Evolutionary conservation across 2,888 invertebrate genomes (phyloP), one percentile per base, ranked within the genome.

Genomic region (Hesperia comma): DNA sequence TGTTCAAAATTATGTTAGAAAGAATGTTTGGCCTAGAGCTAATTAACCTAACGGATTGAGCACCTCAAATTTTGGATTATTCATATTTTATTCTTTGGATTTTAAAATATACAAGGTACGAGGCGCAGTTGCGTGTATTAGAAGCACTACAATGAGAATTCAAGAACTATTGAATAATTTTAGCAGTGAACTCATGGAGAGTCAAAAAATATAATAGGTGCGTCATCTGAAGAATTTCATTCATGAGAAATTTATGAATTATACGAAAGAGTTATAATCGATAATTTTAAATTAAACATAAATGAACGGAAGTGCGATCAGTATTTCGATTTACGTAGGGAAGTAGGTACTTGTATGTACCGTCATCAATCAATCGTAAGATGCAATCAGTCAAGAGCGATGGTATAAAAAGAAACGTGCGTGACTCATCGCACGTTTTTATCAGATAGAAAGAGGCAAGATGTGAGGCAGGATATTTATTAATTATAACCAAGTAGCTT

Each of bases 191-290:
- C 6, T 46, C 43, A 46, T 7, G 43, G 43, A 15, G 15, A 43
- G 43, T 17, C n/a, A 15, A 8, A 15, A 17, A 46, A 15, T n/a
- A n/a, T n/a, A n/a, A n/a, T n/a, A n/a, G n/a, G n/a, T 77, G 70
- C 61, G 76, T 74, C 69, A 70, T 73, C 69, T 71, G 75, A 78
- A 21, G 10, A 21, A 43, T 62, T 55, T 55, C 55, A 63, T 63
- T 55, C 55, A 55, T 43, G 55, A 17, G 12, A 33, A 46, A 40
- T 56, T n/a, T 51, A 19, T 17, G 14, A 26, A 40, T n/a, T n/a
- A 56, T 40, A 33, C 14, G 19, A 41, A 40, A 57, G 17, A 17
- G 14, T 51, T 37, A 51, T 40, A 57, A 57, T 40, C 55, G 54
- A 54, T 43, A 15, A n/a, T 51, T 63, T 63, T 37, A 56, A 57